Base-by-base conservation (phyloP, 1,140 invertebrate species). In the Aphelinus certus region DNA sequence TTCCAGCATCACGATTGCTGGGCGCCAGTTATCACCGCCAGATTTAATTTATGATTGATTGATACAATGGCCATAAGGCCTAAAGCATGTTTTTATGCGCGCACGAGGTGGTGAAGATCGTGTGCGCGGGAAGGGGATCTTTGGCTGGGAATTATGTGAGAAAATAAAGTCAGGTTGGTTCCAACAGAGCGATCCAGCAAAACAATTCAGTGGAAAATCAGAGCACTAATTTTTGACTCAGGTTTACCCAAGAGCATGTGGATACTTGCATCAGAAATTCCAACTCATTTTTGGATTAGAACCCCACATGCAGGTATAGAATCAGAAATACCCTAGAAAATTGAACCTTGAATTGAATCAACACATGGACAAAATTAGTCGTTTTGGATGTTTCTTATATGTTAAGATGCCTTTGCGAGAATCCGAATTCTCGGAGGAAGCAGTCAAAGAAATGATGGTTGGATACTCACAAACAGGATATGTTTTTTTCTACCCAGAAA, bases 341-440 rank as follows among this genome's bases (percentile, higher is more conserved):
- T 45, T 69, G 6, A 60, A 45, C 9, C 51, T 2, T 1, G 60
- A 60, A 3, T 2, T 1, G 10, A 47, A 69, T 42, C 2, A 3
- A 7, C 67, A 69, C 45, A 5, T 58, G n/a, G 26, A 26, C 2
- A 26, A 69, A 60, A 47, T 69, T 5, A 69, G 46, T 48, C 53
- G 67, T 26, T 69, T 69, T 48, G 55, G 67, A 26, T 69, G 67
- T 49, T 7, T 69, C 1, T 43, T 56, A n/a, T 69, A 60, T 48
- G 67, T 7, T 42, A 69, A 69, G 60, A 60, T 69, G 3, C 56
- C 55, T 2, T 58, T 49, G 6, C 3, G 7, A 26, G 26, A 70
- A 43, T 45, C 9, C 4, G 60, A 70, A 49, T 61, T 70, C 49
- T 60, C 47, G n/a, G 56, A 48, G 26, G 60, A 26, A 70, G 57